Conservation (phyloP, 2,888 invertebrate species). For the Cryptocheilus praepositus region DNA sequence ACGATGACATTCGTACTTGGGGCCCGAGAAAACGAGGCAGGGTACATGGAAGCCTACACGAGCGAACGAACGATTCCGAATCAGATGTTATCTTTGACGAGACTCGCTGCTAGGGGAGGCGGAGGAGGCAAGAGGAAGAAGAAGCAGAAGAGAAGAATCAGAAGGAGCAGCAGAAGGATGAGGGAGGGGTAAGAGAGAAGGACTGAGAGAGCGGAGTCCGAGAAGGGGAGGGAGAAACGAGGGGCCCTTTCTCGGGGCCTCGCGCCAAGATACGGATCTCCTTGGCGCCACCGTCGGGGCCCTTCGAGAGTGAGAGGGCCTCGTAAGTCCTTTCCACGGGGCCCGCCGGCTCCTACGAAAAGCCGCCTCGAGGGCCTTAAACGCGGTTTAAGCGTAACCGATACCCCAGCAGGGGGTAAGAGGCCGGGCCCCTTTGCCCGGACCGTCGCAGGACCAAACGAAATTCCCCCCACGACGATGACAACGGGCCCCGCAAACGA, state of each 20-base stretch:
- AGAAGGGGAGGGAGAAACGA: slow-evolving; percentile 37
- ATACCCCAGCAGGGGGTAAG: slow-evolving; percentile 69
- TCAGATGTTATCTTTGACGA: slow-evolving; percentile 74
- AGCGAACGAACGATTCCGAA: slow-evolving; percentile 68
- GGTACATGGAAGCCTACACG: slow-evolving; percentile 57
- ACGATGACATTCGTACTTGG: slow-evolving; percentile 57
- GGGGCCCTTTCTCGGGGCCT: slow-evolving; percentile 58
- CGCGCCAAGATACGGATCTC: slow-evolving; percentile 73
- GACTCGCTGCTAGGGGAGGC: slow-evolving; percentile 45
- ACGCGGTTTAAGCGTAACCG: slow-evolving; percentile 73
- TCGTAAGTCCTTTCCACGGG: slow-evolving; percentile 30
- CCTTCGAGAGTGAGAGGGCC: slow-evolving; percentile 33
- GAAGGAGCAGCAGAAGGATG: neutral
- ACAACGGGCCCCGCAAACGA: neutral
- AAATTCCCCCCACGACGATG: too few species aligned
- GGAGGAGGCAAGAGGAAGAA: neutral
- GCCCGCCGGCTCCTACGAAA: slow-evolving; percentile 48
- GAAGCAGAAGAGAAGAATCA: too few species aligned
- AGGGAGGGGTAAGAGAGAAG: neutral
- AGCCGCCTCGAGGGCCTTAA: slow-evolving; percentile 61
- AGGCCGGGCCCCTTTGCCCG: slow-evolving; percentile 15
- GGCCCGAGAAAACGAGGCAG: slow-evolving; percentile 54
- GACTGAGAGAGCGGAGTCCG: neutral
- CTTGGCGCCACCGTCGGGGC: slow-evolving; percentile 72
- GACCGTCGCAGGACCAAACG: too few species aligned